Conservation (phyloP, 1,140 invertebrate genomes). For the Megathymus violae region DNA sequence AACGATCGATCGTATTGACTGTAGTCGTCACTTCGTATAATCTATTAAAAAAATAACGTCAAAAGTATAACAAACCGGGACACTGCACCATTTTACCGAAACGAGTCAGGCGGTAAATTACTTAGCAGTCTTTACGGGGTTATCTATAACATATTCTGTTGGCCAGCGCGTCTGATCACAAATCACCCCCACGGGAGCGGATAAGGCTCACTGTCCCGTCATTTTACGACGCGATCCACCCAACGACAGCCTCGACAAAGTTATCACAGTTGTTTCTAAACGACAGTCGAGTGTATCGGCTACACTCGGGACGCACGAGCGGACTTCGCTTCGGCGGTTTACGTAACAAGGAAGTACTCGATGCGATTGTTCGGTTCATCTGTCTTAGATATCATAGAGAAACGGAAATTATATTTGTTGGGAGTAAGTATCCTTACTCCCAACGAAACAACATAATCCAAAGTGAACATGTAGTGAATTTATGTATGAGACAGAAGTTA, state of each 20-base stretch:
- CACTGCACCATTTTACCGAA: slow-evolving; percentile 2
- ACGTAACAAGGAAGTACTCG: too few species aligned
- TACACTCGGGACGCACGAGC: not conserved
- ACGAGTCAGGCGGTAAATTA: not conserved
- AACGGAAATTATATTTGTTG: too few species aligned
- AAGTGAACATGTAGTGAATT: too few species aligned
- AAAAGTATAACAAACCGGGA: too few species aligned
- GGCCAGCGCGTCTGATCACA: not conserved
- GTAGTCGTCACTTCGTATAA: too few species aligned
- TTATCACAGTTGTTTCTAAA: slow-evolving; percentile 1
- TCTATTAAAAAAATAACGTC: too few species aligned
- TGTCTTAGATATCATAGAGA: too few species aligned
- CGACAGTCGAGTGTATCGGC: not conserved
- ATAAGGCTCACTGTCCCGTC: slow-evolving; percentile 9
- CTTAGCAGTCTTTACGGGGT: not conserved
- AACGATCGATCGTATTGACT: too few species aligned
- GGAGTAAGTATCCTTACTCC: too few species aligned
- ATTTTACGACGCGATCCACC: slow-evolving; percentile 13
- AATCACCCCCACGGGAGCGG: slow-evolving; percentile 3
- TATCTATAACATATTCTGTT: not conserved
- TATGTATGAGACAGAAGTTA: too few species aligned
- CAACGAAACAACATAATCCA: too few species aligned
- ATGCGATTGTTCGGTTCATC: too few species aligned
- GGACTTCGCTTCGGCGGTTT: not conserved
- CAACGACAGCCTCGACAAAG: not conserved